Base-by-base conservation (phyloP, 1,140 invertebrate genomes). In the Panulirus ornatus region DNA sequence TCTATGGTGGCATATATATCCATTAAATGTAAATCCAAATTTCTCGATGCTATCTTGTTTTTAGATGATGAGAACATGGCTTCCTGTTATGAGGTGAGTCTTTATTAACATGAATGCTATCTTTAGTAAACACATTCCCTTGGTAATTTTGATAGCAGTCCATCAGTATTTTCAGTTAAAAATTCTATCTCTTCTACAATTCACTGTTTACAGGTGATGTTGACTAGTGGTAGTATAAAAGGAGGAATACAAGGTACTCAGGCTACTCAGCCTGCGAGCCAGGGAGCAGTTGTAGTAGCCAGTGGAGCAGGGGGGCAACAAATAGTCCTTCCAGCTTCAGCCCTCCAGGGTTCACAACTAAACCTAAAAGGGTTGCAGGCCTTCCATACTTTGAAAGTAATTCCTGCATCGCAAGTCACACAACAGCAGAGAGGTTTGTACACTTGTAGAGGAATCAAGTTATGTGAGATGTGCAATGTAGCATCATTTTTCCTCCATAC, bases 351-450 rank as follows among this genome's bases (percentile, higher is more conserved):
- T 3, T 84, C 81, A 27, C 91, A 91, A 6, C 51, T 91, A 8
- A 87, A 85, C 22, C 38, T 91, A n/a, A 91, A 91, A 66, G 91
- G 91, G 1, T 73, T 91, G 2, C 91, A 91, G 66, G 91, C 85
- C 22, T 91, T 91, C 81, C 91, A 91, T 27, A 91, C 91, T 40
- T 42, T 91, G 27, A 91, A 91, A 81, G 91, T 91, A 30, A 91
- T 89, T 44, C 87, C 87, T 22, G 87, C 87, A 51, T 89, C 87
- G 0, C 87, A 89, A 42, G 87, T 89, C 71, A 89, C 87, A 44
- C 87, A 89, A 30, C 87, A 89, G 40, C 87, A 89, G 58, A 89
- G 87, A 89, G 87, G 87, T 89, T n/a, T 27, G 78, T 76, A 30
- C 27, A 30, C 1, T 66, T 36, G 51, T 42, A n/a, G 5, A 36